These are phyloP conservation scores for Eidolon helvum DNA, from an alignment of 2,113 vertebrate species.

Conservation along the genomic window DNA sequence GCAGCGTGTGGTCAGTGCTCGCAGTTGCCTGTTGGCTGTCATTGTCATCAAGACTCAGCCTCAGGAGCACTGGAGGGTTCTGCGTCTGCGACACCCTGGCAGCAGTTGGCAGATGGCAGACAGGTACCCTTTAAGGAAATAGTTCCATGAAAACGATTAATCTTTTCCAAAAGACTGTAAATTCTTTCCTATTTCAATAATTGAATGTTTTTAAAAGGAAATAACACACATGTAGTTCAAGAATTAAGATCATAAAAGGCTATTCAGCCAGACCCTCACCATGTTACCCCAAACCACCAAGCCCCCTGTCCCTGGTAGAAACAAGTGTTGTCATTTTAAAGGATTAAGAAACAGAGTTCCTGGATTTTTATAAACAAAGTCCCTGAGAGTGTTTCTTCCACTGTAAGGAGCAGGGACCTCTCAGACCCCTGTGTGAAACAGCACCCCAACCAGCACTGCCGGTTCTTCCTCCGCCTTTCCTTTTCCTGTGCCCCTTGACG, in stretches of 20 bases:
- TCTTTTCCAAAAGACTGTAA: neutral
- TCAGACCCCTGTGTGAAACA: neutral
- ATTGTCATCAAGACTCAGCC: neutral
- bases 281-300: neutral
- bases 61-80: neutral
- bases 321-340: neutral
- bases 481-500: rapidly evolving
- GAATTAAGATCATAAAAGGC: neutral
- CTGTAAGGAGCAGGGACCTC: neutral
- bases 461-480: too few relatives aligned
- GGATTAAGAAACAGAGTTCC: neutral
- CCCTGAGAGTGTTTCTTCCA: neutral
- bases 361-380: neutral
- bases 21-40: too few relatives aligned
- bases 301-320: neutral
- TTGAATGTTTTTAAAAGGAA: neutral
- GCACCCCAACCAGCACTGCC: neutral
- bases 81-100: rapidly evolving
- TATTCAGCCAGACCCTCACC: neutral
- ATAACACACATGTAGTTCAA: neutral
- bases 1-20: neutral
- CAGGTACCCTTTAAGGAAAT: neutral
- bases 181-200: neutral
- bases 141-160: neutral
- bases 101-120: neutral